Base-by-base conservation (phyloP, 2,113 vertebrate species). In the Saguinus imperator region DNA sequence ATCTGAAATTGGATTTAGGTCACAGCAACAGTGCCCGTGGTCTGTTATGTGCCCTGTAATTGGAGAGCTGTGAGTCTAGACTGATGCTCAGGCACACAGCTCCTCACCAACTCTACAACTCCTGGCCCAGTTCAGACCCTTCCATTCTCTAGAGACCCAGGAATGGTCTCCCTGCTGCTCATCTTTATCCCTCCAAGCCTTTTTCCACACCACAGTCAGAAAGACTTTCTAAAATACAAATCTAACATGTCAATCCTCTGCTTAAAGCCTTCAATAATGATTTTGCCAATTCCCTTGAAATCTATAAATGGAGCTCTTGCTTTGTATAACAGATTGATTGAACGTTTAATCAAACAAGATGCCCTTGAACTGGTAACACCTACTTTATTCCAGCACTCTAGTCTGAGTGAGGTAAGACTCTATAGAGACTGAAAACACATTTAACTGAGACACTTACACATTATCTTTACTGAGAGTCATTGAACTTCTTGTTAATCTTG, bases 281-380 rank as follows among this genome's bases (percentile, higher is more conserved):
- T 72, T 95, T 92, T 70, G 55, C 37, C 82, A 70, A 68, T 64
- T 82, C 85, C 86, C 82, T 86, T 95, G 91, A 96, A 94, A 94
- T 90, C 91, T 80, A 79, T 92, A 92, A 85, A 73, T 79, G 90
- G 89, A 93, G 45, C 45, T 91, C 66, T 94, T 64, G 68, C 66
- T 73, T 82, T 93, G 89, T 95, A 86, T 95, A 58, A 91, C 58
- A 93, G 94, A 93, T 73, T 92, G 70, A 94, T 66, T 73, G 86
- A 89, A 92, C 66, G 40, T 37, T 90, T 96, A 85, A 92, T 93
- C 86, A 84, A 95, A 95, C 64, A 72, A 95, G 94, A 73, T 88
- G 81, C 72, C 91, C 89, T 94, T 90, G 88, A 90, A 88, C 91
- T 58, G 64, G 81, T 64, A 80, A 76, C 76, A 50, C 1, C 0